Evolutionary conservation across 2,113 vertebrate genomes (phyloP), one percentile per base, ranked within the genome.

Genomic region (Tychaedon coryphoeus): DNA sequence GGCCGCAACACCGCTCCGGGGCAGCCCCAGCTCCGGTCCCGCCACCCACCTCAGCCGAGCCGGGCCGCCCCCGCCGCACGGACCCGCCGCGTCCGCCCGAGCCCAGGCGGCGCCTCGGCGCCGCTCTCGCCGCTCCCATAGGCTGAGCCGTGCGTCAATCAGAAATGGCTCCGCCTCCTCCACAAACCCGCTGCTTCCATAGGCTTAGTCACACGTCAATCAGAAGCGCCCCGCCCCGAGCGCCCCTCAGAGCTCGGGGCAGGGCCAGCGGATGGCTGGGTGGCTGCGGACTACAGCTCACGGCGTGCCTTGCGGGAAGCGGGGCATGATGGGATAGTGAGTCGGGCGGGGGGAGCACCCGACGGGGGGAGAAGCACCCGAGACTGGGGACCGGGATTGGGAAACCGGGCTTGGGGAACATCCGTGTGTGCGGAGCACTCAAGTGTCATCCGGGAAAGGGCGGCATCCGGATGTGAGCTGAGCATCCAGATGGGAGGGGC

Each of bases 131-230:
- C 26, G 4, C 34, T 34, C 1, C 53, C 83, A 76, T 76, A 51
- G 72, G 83, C 20, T 33, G 28, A 60, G 7, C 0, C 0, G 1
- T 1, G 6, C 26, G 53, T 86, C 83, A 50, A 24, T 76, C 72
- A 36, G 2, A 4, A 0, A 0, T 3, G 2, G 0, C 2, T 4
- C 31, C 40, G 24, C 84, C 92, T 74, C 4, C 40, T 5, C 3
- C 10, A 0, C 7, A 18, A 22, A 14, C 0, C 1, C 7, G 9
- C 13, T 6, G 4, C 13, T 14, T 2, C 36, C 17, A 86, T 76
- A 67, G 62, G 72, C 8, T 17, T 3, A 18, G 1, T 2, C 2
- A 26, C 22, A 22, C 5, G 36, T 51, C 72, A 67, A 58, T 86
- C 83, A 60, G 1, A 8, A 4, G 3, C 15, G 5, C 3, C 8